Evolutionary conservation across 2,888 invertebrate species (phyloP).

Genomic region (Xanthia togata): DNA sequence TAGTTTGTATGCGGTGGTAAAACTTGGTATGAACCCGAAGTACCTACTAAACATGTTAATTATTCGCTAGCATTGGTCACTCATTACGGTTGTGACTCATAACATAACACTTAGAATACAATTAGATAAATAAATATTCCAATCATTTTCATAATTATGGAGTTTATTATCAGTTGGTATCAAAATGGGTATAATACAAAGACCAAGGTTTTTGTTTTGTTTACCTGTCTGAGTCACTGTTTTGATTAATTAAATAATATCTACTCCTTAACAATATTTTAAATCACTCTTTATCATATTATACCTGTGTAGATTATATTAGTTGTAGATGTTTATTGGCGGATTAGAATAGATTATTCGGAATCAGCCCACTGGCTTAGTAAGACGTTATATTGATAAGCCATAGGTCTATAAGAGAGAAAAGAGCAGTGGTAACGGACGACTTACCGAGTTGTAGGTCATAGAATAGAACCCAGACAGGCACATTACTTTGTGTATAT

Average conservation of each 20-base stretch:
- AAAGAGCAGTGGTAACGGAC: neutral
- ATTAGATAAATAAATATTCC: neutral
- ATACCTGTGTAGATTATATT: neutral
- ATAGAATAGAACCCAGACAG: too few relatives aligned
- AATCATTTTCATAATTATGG: neutral
- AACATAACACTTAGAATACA: neutral
- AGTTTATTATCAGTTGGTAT: neutral
- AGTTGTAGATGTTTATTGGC: slow-evolving; percentile 16
- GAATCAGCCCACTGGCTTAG: neutral
- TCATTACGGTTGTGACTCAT: slow-evolving; percentile 4
- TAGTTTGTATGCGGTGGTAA: neutral
- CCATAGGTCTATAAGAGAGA: neutral
- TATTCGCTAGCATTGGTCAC: neutral
- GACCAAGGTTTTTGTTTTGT: slow-evolving; percentile 21
- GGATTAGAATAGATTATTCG: slow-evolving; percentile 11
- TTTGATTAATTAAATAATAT: slow-evolving; percentile 33
- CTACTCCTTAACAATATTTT: neutral
- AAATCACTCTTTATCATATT: slow-evolving; percentile 21
- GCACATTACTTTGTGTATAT: too few relatives aligned
- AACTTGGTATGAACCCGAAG: neutral
- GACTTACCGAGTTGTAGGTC: too few relatives aligned
- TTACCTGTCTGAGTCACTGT: slow-evolving; percentile 33
- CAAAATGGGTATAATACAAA: neutral
- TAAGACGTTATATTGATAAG: slow-evolving; percentile 5
- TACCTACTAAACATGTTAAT: neutral